Percentiles rank a stretch among this genome's conserved stretches.
Evolutionary conservation across 2,888 invertebrate species (phyloP).

Genomic region (Cheiracanthium punctorium): DNA sequence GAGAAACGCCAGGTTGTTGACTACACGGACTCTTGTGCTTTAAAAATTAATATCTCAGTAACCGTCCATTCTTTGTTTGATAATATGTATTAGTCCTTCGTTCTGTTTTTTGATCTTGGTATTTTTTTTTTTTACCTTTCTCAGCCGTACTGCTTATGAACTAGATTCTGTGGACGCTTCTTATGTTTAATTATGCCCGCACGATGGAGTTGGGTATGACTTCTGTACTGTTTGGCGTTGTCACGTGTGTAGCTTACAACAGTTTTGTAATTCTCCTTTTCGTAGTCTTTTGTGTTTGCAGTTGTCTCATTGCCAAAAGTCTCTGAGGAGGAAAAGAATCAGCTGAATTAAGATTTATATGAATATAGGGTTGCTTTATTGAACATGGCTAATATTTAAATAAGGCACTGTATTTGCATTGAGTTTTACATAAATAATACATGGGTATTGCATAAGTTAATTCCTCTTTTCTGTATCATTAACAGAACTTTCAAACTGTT

Average conservation of each 20-base stretch:
- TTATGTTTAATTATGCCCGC: too few species aligned
- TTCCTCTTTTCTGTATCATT: too few species aligned
- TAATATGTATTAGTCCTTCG: background rate
- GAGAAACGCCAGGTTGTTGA: background rate
- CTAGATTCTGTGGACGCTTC: too few species aligned
- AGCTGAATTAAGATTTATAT: too few species aligned
- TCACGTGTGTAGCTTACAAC: background rate
- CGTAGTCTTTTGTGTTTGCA: background rate
- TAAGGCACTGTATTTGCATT: too few species aligned
- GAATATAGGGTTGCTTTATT: background rate
- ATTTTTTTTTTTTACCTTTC: background rate
- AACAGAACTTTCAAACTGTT: too few species aligned
- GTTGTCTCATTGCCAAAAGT: background rate
- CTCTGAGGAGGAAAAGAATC: background rate
- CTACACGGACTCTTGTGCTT: background rate
- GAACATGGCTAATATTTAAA: background rate
- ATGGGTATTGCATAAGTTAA: too few species aligned
- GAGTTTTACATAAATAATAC: too few species aligned
- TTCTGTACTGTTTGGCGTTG: background rate
- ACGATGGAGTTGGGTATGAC: background rate
- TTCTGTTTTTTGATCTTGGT: background rate
- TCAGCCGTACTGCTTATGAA: background rate
- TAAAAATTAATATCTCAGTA: background rate
- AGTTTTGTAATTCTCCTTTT: background rate
- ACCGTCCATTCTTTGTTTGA: background rate